A percentile compares a stretch with the other conserved stretches of the same genome.
Conservation (phyloP, 1,140 invertebrate genomes). For the Heterodera carotae region DNA sequence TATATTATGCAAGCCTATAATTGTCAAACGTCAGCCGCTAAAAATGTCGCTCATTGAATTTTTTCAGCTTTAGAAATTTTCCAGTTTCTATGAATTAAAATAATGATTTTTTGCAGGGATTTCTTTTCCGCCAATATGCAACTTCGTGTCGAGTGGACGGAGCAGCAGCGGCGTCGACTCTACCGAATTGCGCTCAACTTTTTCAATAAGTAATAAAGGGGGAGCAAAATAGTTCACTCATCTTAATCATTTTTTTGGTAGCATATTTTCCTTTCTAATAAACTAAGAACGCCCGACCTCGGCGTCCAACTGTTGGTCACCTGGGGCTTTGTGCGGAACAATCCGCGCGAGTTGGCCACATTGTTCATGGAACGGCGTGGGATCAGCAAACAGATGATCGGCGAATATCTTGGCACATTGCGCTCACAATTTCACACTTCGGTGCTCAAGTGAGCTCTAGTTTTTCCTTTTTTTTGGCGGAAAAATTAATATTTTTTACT, state of each 20-base stretch:
- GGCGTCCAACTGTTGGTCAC: slow-evolving; percentile 91
- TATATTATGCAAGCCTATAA: too few relatives aligned
- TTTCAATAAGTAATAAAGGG: slow-evolving; percentile 84
- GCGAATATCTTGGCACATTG: slow-evolving; percentile 94
- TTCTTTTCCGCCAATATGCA: slow-evolving; percentile 23
- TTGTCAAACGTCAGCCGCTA: too few relatives aligned
- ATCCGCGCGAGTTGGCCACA: slow-evolving; percentile 84
- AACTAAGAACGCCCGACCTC: slow-evolving; percentile 87
- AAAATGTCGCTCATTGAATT: too few relatives aligned
- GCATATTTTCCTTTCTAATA: too few relatives aligned
- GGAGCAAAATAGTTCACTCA: too few relatives aligned
- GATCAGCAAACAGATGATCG: slow-evolving; percentile 97
- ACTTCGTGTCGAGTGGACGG: slow-evolving; percentile 54
- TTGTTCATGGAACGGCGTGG: slow-evolving; percentile 95
- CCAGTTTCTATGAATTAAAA: too few relatives aligned
- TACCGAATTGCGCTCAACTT: slow-evolving; percentile 96
- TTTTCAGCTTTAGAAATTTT: too few relatives aligned
- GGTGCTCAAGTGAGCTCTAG: slow-evolving; percentile 88
- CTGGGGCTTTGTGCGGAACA: slow-evolving; percentile 88
- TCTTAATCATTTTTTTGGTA: too few relatives aligned
- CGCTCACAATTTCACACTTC: slow-evolving; percentile 93
- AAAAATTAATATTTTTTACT: too few relatives aligned
- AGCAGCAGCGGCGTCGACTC: slow-evolving; percentile 75
- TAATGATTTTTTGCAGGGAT: slow-evolving; percentile 7
- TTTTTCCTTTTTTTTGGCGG: slow-evolving; percentile 25